These are phyloP conservation scores for Rhorus exstirpatorius DNA, from an alignment of 2,888 invertebrate species.

Conservation along the genomic window DNA sequence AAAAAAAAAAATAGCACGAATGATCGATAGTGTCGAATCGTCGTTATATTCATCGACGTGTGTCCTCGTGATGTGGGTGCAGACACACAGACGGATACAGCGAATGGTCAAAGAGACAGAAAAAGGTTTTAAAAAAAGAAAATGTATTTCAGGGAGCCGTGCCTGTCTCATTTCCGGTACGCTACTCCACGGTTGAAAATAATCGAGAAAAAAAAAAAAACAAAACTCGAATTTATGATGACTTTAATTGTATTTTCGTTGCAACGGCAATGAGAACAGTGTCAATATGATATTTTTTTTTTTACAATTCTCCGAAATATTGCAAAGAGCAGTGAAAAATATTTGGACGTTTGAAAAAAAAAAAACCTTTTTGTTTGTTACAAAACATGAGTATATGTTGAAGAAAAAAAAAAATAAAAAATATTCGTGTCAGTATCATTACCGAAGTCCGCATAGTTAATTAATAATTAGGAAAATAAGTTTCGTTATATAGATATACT, in stretches of 20 bases:
- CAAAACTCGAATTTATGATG: neutral
- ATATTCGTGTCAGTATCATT: too few relatives aligned
- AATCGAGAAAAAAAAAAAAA: conserved; percentile 10
- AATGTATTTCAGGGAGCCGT: conserved; percentile 58
- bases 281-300: too few relatives aligned
- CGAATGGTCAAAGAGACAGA: conserved; percentile 16
- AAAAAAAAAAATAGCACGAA: conserved; percentile 51
- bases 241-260: neutral
- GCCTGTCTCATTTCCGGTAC: conserved; percentile 72
- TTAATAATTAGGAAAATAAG: too few relatives aligned
- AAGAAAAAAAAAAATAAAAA: too few relatives aligned
- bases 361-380: too few relatives aligned
- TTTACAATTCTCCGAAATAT: too few relatives aligned
- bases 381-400: too few relatives aligned
- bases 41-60: neutral
- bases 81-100: conserved; percentile 19
- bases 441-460: too few relatives aligned
- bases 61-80: conserved; percentile 8
- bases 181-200: conserved; percentile 25
- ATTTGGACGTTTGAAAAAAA: too few relatives aligned
- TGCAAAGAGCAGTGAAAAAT: too few relatives aligned
- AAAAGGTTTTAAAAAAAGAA: conserved; percentile 17
- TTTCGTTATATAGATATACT: too few relatives aligned
- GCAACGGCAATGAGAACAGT: neutral
- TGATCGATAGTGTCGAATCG: conserved; percentile 39